Evolutionary conservation across 2,113 vertebrate species (phyloP), one percentile per base, ranked within the genome.

Genomic region (Silurus asotus): DNA sequence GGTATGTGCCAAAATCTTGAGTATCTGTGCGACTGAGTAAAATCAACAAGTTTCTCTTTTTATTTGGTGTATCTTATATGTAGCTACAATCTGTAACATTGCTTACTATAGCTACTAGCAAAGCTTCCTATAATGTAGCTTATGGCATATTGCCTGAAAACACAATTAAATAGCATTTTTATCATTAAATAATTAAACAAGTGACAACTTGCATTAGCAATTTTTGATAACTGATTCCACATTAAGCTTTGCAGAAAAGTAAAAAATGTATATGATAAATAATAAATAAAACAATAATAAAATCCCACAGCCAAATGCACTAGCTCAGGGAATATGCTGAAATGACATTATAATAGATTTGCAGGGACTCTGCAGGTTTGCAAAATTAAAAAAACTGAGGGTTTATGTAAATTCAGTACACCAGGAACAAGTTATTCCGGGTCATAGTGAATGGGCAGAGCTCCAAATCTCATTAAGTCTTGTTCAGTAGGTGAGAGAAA

Each of bases 381-480:
- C 19, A 48, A 74, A 5, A 19, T 55, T 25, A 13, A 56, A 56
- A 58, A 25, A 19, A 37, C 53, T 58, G 20, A 55, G 8, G 70
- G 75, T 76, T 85, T 78, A 84, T 51, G 17, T 65, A 64, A 45
- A 25, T 53, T 65, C 48, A 59, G 59, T 85, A 45, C 69, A 9
- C 70, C 62, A 83, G 82, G 62, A 83, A 78, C 65, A 45, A 82
- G 51, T 20, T 79, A 72, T 23, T 37, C 61, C 28, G 25, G 89
- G 88, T 84, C 70, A 84, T 76, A n/a, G 67, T 86, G 84, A 86
- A 87, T 81, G 65, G 89, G 89, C 86, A 81, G 25, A 25, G 55
- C 58, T 84, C 70, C 89, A 86, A 58, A 81, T 86, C 78, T 88
- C 80, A 87, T 82, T 85, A 82, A 84, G 88, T 72, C 86, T 61